These are phyloP conservation scores for Euwallacea fornicatus DNA, from an alignment of 1,140 invertebrate genomes.

Conservation along the genomic window DNA sequence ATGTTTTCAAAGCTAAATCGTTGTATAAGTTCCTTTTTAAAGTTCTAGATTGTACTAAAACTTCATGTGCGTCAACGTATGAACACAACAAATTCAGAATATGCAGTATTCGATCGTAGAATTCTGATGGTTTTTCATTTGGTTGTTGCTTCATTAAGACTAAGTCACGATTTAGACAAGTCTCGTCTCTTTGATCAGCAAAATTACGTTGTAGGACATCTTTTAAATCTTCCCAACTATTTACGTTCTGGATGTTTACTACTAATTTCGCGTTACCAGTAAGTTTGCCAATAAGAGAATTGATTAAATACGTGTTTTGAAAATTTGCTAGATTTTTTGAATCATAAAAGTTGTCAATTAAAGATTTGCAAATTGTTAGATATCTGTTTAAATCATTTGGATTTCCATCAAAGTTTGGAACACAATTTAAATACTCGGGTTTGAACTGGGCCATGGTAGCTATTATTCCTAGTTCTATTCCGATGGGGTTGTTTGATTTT, in stretches of 20 bases:
- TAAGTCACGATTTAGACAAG: slow-evolving; percentile 33
- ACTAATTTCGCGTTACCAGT: slow-evolving; percentile 29
- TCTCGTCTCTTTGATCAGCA: slow-evolving; percentile 35
- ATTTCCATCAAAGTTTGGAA: neutral
- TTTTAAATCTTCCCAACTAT: slow-evolving; percentile 34
- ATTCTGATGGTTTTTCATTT: slow-evolving; percentile 6
- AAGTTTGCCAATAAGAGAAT: slow-evolving; percentile 11
- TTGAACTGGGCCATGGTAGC: neutral
- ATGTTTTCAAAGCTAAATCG: no score
- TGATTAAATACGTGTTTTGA: neutral
- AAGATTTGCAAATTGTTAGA: neutral
- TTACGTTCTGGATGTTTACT: slow-evolving; percentile 34
- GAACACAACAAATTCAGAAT: neutral
- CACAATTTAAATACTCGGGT: neutral
- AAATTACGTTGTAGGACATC: neutral
- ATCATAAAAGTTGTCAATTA: neutral
- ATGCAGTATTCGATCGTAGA: slow-evolving; percentile 15
- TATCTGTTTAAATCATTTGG: neutral
- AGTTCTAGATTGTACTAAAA: no score
- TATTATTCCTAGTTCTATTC: no score
- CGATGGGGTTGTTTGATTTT: no score
- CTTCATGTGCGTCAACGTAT: no score
- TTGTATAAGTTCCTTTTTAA: no score
- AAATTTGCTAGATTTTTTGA: neutral
- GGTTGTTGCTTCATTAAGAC: slow-evolving; percentile 12